Base-by-base conservation (phyloP, 1,140 invertebrate genomes). In the Drosophila hydei region DNA sequence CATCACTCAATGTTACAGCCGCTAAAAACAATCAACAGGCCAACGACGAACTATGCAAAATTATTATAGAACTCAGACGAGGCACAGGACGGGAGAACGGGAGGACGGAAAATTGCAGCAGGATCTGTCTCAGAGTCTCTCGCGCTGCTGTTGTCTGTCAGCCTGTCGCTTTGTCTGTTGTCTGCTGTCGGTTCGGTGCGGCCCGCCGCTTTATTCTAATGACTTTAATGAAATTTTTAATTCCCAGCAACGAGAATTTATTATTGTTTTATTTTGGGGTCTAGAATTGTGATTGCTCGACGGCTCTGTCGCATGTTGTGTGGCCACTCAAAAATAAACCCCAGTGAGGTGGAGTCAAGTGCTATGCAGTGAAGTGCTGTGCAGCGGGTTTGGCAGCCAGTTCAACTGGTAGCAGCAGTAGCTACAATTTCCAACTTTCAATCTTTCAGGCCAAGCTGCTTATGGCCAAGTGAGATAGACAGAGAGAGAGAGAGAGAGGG, bases 261-360 rank as follows among this genome's bases (percentile, higher is more conserved):
- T 87, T 87, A 83, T 87, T 80, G 80, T 78, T 80, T 73, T 76
- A 77, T 55, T 63, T 51, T 30, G 25, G 21, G 60, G 68, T 73
- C 67, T 63, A 56, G 61, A 70, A 47, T 30, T 61, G 58, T 56
- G 54, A 56, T 56, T 18, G 12, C 21, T 30, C 30, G 27, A 3
- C 48, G 25, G 11, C 25, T 54, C 23, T 48, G 62, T 52, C 51
- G 67, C 75, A 45, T 52, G 75, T 70, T 87, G 81, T 87, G 81
- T 87, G 81, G 83, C 83, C 81, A 87, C 75, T 87, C 83, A 62
- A 88, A 87, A 87, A 87, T 87, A 72, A 87, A 87, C 61, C 6
- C 40, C 9, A 61, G 63, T 48, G 68, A 18, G 45, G 54, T 54
- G 60, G 18, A 18, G 56, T 61, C 33, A 69, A 69, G 48, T 61